Percentiles rank a stretch among this genome's conserved stretches.
Conservation (phyloP, 1,140 invertebrate genomes). For the Solenopsis invicta region DNA sequence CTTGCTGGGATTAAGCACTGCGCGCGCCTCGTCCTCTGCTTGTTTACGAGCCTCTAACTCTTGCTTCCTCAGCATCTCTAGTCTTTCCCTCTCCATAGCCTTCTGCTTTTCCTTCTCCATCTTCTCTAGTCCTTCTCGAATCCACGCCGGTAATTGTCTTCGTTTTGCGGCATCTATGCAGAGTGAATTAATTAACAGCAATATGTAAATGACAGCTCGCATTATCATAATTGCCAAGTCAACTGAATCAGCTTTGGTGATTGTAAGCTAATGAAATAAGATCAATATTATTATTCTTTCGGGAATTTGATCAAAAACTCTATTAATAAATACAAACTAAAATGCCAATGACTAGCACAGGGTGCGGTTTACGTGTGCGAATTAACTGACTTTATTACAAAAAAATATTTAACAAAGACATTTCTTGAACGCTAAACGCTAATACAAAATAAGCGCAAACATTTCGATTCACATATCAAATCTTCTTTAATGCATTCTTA, state of each 20-base stretch:
- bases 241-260: background rate
- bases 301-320: too few species aligned
- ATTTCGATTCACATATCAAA: too few species aligned
- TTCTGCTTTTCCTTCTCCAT: constrained; percentile 98
- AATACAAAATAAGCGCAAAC: too few species aligned
- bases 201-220: background rate
- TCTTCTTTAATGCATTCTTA: too few species aligned
- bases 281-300: too few species aligned
- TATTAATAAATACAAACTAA: too few species aligned
- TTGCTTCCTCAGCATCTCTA: constrained; percentile 89
- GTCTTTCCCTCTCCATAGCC: constrained; percentile 93
- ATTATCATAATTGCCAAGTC: background rate
- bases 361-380: too few species aligned
- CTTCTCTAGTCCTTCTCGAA: constrained; percentile 98
- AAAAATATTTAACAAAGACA: too few species aligned
- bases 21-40: constrained; percentile 89
- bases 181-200: background rate
- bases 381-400: too few species aligned
- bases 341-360: too few species aligned
- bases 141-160: constrained; percentile 97
- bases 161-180: constrained; percentile 94
- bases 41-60: constrained; percentile 88
- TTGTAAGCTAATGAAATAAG: background rate
- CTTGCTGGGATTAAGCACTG: constrained; percentile 89
- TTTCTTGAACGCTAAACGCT: too few species aligned